Evolutionary conservation across 2,113 vertebrate genomes (phyloP), one percentile per base, ranked within the genome.

Genomic region (Danionella cerebrum): DNA sequence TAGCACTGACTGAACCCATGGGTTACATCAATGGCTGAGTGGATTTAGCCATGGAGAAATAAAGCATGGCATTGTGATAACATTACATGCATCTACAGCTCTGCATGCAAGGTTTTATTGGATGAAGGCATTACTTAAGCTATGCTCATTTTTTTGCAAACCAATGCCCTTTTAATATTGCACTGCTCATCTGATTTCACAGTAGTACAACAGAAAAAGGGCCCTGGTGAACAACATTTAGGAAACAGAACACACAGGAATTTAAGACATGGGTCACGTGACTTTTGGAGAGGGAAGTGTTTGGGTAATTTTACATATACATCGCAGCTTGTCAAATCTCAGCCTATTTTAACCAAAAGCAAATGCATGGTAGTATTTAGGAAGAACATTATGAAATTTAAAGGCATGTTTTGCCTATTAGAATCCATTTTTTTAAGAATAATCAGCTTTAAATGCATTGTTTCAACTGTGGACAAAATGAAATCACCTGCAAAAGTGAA

Each of bases 101-200:
- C n/a, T n/a, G n/a, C n/a, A n/a, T n/a, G n/a, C n/a, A n/a, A n/a
- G n/a, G n/a, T n/a, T n/a, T n/a, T n/a, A n/a, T n/a, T n/a, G 41
- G 16, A 36, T 47, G 44, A 41, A 19, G 66, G 47, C 16, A 36
- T 14, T 16, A 79, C 74, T 82, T 76, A 6, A 24, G 42, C 2
- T 29, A 21, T 29, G 19, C 13, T 47, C 25, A 7, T 76, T 76
- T 83, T 81, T 83, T 82, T 91, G 91, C 88, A 86, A 90, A 89
- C 93, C 93, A 89, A 95, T 94, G 93, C 92, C 93, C 93, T 95
- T 95, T 95, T 95, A 93, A 94, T 93, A 95, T 95, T 95, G 93
- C 93, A 94, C 93, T 95, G 93, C 93, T 94, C 87, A 86, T 90
- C 88, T 88, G 87, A 91, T 86, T 89, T 89, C 86, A 92, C 92